Evolutionary conservation across 2,888 invertebrate genomes (phyloP).

Genomic region (Temnothorax unifasciatus): DNA sequence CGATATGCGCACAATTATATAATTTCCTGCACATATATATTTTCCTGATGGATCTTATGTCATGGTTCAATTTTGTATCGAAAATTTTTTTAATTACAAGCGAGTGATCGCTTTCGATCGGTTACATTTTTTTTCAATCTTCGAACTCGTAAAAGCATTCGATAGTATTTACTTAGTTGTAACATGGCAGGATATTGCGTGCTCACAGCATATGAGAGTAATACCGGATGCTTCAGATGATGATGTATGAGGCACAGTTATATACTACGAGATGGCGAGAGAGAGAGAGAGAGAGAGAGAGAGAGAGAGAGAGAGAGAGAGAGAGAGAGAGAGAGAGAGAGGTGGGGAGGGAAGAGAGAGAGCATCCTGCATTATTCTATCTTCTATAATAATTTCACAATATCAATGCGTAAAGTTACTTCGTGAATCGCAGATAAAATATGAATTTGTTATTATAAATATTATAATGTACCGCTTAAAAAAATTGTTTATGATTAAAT

Average conservation of each 20-base stretch:
- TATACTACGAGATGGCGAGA: slow-evolving; percentile 68
- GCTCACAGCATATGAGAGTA: slow-evolving; percentile 69
- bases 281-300: too few species aligned
- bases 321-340: too few species aligned
- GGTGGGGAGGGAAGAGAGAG: too few species aligned
- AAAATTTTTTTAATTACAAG: slow-evolving; percentile 8
- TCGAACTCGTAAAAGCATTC: slow-evolving; percentile 42
- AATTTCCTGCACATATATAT: background rate
- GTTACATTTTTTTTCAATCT: slow-evolving; percentile 42
- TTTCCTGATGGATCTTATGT: background rate
- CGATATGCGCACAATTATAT: background rate
- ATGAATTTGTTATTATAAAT: slow-evolving; percentile 19
- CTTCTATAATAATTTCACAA: slow-evolving; percentile 62
- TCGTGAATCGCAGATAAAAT: slow-evolving; percentile 66
- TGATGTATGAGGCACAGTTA: slow-evolving; percentile 71
- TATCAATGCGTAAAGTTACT: slow-evolving; percentile 58
- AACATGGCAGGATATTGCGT: slow-evolving; percentile 74
- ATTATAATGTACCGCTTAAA: background rate
- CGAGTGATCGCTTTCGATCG: slow-evolving; percentile 15
- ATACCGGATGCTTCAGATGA: slow-evolving; percentile 77
- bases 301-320: too few species aligned
- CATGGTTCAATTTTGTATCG: background rate
- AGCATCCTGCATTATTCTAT: slow-evolving; percentile 69
- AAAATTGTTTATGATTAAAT: background rate
- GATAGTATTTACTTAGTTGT: slow-evolving; percentile 72